These are phyloP conservation scores for Centruroides vittatus DNA, from an alignment of 1,140 invertebrate species.

Conservation along the genomic window DNA sequence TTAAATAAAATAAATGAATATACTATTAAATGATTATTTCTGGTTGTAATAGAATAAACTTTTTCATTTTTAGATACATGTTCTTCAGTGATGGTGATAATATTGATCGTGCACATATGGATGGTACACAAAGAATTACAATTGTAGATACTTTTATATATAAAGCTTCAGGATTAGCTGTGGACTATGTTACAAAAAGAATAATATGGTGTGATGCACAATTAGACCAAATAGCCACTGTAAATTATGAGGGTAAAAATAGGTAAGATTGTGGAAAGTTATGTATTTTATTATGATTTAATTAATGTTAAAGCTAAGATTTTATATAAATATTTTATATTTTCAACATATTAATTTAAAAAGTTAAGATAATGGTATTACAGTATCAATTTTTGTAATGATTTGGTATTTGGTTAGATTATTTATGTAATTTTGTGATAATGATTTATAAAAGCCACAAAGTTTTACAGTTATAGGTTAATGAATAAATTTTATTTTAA, in stretches of 20 bases:
- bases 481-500: no score
- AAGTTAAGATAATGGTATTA: no score
- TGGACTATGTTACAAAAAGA: slow-evolving; percentile 70
- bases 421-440: no score
- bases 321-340: no score
- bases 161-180: slow-evolving; percentile 68
- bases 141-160: slow-evolving; percentile 84
- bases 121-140: slow-evolving; percentile 59
- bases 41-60: not conserved
- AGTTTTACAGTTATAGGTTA: no score
- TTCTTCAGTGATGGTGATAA: slow-evolving; percentile 88
- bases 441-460: no score
- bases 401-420: no score
- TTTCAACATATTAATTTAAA: no score
- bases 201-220: slow-evolving; percentile 94
- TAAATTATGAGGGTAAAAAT: slow-evolving; percentile 79
- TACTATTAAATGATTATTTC: not conserved
- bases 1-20: no score
- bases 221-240: slow-evolving; percentile 93
- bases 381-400: no score
- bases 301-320: no score
- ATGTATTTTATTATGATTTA: no score
- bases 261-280: slow-evolving; percentile 32
- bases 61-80: slow-evolving; percentile 43
- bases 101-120: slow-evolving; percentile 77